Evolutionary conservation across 1,140 invertebrate genomes (phyloP), one percentile per base, ranked within the genome.

Genomic region (Drosophila aff.): DNA sequence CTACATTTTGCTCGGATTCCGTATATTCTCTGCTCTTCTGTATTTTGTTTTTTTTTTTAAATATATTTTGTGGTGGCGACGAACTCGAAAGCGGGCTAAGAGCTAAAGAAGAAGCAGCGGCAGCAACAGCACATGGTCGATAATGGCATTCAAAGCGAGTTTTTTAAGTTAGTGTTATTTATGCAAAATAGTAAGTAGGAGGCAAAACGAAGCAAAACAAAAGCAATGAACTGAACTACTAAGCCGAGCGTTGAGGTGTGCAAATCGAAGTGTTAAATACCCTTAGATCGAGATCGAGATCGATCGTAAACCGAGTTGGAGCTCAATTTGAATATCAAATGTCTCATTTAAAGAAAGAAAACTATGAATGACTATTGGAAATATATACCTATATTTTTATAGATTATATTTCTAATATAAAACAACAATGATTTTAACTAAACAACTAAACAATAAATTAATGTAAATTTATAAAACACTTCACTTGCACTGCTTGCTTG

Each of bases 121-220:
- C 58, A 49, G 49, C 55, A 47, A 52, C 40, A 21, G 33, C 52
- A 73, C 55, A 68, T 57, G 50, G 58, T 36, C 59, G 55, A 43
- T 79, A 62, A 81, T 89, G 68, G 57, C 76, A 87, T 87, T 87
- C 84, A 89, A 81, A 87, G 84, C 83, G 65, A 89, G 83, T 87
- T 87, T 87, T 77, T 83, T 87, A 72, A 89, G 83, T 81, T 78
- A 87, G 83, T 87, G 83, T 89, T 87, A 87, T 89, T 89, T 87
- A 87, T 89, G 83, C 77, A 64, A 83, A 87, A 21, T 63, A 73
- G 59, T 58, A 47, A 60, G 57, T 41, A 49, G 58, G 47, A 31
- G 59, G 68, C 50, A 49, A 49, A 33, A 10, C 66, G 21, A 76
- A 64, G 28, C 31, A 46, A 59, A 64, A 62, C 57, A 44, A 61